Conservation (phyloP, 2,797 vertebrate genomes). For the Neopelma chrysocephalum region DNA sequence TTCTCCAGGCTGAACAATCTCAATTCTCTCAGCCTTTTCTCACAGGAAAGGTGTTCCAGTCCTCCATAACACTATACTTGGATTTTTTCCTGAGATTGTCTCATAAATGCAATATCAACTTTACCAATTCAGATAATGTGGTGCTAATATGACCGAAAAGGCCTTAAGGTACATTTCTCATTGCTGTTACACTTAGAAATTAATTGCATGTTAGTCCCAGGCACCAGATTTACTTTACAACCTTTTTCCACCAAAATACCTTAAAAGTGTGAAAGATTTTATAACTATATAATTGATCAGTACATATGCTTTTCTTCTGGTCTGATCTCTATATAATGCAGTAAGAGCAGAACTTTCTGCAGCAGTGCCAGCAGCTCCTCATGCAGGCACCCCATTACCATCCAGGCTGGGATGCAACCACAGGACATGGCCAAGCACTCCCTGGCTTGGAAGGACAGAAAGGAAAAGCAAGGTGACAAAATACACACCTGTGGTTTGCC, state of each 20-base stretch:
- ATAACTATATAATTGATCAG: not conserved
- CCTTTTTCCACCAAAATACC: not conserved
- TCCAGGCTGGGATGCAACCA: not conserved
- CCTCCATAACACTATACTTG: fast-evolving
- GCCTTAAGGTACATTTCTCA: not conserved
- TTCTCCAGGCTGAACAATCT: not conserved
- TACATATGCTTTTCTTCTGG: not conserved
- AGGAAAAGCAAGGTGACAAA: not conserved
- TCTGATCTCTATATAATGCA: not conserved
- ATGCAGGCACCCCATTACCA: not conserved
- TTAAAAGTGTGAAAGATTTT: not conserved
- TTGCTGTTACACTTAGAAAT: not conserved
- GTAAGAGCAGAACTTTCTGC: not conserved
- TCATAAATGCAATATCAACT: not conserved
- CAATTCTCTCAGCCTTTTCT: not conserved
- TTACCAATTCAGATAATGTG: not conserved
- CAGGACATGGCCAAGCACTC: not conserved
- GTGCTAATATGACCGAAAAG: not conserved
- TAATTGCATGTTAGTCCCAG: not conserved
- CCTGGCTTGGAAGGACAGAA: not conserved
- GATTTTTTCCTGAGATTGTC: not conserved
- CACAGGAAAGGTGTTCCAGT: not conserved
- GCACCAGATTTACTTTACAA: not conserved
- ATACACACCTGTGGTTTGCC: not conserved
- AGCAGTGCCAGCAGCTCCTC: not conserved